A percentile compares a stretch with the other conserved stretches of the same genome.
These are phyloP conservation scores for Platysternon megacephalum DNA, from an alignment of 2,113 vertebrate species.

Conservation along the genomic window DNA sequence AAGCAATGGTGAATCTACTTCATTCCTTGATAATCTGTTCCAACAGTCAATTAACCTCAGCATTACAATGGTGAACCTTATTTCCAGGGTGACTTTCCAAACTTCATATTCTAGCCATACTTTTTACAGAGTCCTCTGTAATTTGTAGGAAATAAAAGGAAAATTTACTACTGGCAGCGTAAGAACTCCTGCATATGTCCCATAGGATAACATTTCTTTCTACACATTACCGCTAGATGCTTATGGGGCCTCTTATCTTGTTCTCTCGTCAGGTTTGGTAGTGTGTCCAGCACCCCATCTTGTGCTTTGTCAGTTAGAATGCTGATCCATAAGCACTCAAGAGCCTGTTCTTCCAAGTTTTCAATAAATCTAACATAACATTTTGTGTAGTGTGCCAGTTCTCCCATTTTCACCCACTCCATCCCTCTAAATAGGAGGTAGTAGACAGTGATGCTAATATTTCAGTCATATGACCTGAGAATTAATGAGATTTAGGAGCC, in stretches of 20 bases:
- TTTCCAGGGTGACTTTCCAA: neutral
- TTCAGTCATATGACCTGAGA: too few species aligned
- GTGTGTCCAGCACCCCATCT: neutral
- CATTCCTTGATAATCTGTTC: neutral
- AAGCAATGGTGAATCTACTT: neutral
- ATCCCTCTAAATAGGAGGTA: too few species aligned
- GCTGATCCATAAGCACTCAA: neutral
- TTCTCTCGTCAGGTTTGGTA: neutral
- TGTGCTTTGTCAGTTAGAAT: rapidly evolving
- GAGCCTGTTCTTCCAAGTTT: neutral
- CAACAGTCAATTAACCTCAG: neutral
- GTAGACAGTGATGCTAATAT: too few species aligned
- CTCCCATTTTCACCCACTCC: too few species aligned
- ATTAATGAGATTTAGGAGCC: too few species aligned
- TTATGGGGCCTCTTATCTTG: too few species aligned
- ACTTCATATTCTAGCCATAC: neutral
- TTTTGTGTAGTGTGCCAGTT: too few species aligned
- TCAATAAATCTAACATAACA: too few species aligned
- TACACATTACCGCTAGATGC: neutral
- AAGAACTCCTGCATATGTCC: neutral
- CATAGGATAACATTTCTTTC: neutral
- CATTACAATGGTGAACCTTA: neutral
- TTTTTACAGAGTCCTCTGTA: neutral
- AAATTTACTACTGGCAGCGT: neutral
- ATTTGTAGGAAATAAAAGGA: neutral